These are phyloP conservation scores for Diuraphis noxia DNA, from an alignment of 1,140 invertebrate genomes.

Conservation along the genomic window DNA sequence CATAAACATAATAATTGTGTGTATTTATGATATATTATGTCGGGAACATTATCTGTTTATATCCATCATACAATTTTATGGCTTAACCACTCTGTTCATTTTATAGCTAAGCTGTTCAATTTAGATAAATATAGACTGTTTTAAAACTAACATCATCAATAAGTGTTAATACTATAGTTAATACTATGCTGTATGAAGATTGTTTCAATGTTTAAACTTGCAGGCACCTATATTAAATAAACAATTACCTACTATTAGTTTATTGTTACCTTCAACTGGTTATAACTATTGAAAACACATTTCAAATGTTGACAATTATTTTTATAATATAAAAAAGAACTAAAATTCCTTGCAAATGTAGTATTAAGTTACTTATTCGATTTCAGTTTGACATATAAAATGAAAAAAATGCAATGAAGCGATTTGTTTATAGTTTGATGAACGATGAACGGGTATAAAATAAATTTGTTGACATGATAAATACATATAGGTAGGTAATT, in stretches of 20 bases:
- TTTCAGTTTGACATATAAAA: neutral
- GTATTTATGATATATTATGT: neutral
- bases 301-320: neutral
- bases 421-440: neutral
- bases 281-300: too few species aligned
- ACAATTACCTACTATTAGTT: neutral
- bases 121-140: neutral
- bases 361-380: neutral
- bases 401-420: neutral
- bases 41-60: neutral
- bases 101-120: neutral
- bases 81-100: neutral
- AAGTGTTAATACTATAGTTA: neutral
- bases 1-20: neutral
- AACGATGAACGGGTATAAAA: neutral
- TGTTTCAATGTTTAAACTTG: too few species aligned
- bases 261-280: neutral
- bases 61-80: neutral
- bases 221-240: neutral
- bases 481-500: too few species aligned
- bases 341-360: neutral
- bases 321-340: neutral
- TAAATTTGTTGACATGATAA: neutral
- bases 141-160: neutral
- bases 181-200: neutral